Evolutionary conservation across 1,140 invertebrate genomes (phyloP).

Genomic region (Drosophila navojoa): DNA sequence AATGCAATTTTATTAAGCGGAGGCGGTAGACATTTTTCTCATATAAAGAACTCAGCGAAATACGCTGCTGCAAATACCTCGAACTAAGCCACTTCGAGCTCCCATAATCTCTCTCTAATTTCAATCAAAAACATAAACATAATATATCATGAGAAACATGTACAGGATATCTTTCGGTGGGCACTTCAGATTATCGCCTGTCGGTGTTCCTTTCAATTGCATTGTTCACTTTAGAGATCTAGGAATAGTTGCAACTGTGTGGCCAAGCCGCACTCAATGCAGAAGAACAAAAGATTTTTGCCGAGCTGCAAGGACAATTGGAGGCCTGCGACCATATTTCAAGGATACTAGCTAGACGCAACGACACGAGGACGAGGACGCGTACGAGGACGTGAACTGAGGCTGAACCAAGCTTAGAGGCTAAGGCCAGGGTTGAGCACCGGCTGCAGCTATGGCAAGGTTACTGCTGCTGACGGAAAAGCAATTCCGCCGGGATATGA

Average conservation of each 20-base stretch:
- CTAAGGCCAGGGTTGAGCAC: slow-evolving; percentile 1
- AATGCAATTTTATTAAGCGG: too few relatives aligned
- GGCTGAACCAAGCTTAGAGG: slow-evolving; percentile 30
- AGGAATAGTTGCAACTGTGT: slow-evolving; percentile 18
- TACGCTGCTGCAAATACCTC: too few relatives aligned
- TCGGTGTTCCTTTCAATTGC: slow-evolving; percentile 37
- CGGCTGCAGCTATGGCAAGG: slow-evolving; percentile 43
- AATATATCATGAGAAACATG: too few relatives aligned
- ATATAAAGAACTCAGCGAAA: too few relatives aligned
- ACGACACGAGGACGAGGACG: slow-evolving; percentile 34
- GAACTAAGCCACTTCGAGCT: too few relatives aligned
- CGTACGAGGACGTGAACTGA: slow-evolving; percentile 46
- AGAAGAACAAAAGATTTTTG: slow-evolving; percentile 49
- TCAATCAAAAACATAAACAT: too few relatives aligned
- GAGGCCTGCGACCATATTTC: slow-evolving; percentile 39
- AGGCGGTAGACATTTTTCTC: too few relatives aligned
- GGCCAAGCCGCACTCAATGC: slow-evolving; percentile 9
- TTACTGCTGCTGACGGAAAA: slow-evolving; percentile 14
- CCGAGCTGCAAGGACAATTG: slow-evolving; percentile 65
- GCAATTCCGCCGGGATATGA: slow-evolving; percentile 3
- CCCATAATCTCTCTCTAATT: too few relatives aligned
- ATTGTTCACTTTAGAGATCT: slow-evolving; percentile 38
- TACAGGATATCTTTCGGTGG: not conserved
- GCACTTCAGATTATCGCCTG: not conserved
- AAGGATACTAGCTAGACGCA: slow-evolving; percentile 32